These are phyloP conservation scores for Chrysogorgia sp. DNA, from an alignment of 92 coral and sea anemone genomes.

Conservation along the genomic window DNA sequence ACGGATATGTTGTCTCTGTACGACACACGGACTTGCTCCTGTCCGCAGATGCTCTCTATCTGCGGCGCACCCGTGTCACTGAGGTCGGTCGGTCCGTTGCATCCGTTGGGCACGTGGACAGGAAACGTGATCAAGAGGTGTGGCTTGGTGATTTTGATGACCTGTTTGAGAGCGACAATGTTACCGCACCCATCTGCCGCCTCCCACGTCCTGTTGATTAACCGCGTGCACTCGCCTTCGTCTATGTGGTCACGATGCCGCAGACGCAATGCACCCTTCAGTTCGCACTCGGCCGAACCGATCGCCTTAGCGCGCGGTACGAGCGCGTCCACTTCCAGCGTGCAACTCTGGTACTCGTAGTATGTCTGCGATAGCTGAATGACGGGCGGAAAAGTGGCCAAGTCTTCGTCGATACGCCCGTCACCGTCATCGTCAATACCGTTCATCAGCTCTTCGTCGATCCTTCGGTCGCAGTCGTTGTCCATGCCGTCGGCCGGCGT, in stretches of 20 bases:
- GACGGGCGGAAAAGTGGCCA: conserved; percentile 35
- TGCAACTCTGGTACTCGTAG: conserved; percentile 43
- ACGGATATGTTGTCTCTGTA: conserved; percentile 35
- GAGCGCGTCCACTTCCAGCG: conserved; percentile 38
- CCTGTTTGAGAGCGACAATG: conserved; percentile 19
- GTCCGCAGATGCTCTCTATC: conserved; percentile 27
- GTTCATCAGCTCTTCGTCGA: conserved; percentile 82
- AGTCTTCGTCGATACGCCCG: conserved; percentile 41
- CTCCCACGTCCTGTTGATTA: conserved; percentile 38
- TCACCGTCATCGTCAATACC: conserved; percentile 49
- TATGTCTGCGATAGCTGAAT: conserved; percentile 9
- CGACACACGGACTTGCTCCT: conserved; percentile 26
- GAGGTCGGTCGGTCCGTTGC: conserved; percentile 14
- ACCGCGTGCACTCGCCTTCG: conserved; percentile 13
- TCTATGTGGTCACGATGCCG: not conserved
- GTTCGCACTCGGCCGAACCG: conserved; percentile 29
- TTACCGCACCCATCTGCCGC: conserved; percentile 41
- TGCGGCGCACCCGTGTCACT: conserved; percentile 2
- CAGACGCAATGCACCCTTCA: conserved; percentile 20
- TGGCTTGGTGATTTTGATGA: conserved; percentile 32
- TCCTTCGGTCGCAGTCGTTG: conserved; percentile 83
- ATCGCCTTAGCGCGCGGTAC: conserved; percentile 35
- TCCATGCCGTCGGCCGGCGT: conserved; percentile 78
- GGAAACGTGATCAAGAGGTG: conserved; percentile 9
- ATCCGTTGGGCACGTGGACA: conserved; percentile 41